A percentile compares a stretch with the other conserved stretches of the same genome.
Evolutionary conservation across 2,113 vertebrate species (phyloP).

Genomic region (Phainopepla nitens): DNA sequence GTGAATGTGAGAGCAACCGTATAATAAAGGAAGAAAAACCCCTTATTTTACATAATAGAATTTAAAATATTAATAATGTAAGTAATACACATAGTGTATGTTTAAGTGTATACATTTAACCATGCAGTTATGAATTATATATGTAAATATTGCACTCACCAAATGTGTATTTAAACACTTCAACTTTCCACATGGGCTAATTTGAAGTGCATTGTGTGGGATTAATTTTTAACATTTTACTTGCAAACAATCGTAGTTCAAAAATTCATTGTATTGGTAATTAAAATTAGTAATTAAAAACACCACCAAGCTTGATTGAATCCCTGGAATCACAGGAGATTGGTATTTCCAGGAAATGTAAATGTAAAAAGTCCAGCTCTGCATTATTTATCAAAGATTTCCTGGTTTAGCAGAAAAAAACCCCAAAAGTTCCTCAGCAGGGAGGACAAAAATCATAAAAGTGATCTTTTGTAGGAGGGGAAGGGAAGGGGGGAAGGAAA

Average conservation of each 20-base stretch:
- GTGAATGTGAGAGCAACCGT: neutral
- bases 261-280: accelerated
- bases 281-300: neutral
- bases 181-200: neutral
- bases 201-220: neutral
- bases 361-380: neutral
- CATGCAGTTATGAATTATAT: neutral
- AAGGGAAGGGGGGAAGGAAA: too few relatives aligned
- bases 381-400: neutral
- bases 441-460: neutral
- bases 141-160: neutral
- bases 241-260: neutral
- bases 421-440: neutral
- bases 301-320: neutral
- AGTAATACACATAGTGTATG: neutral
- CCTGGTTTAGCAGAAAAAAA: neutral
- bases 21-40: slow-evolving; percentile 35
- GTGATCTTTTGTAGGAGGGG: neutral
- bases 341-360: neutral
- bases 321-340: neutral
- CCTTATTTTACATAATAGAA: neutral
- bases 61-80: neutral
- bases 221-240: neutral
- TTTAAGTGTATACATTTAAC: neutral
- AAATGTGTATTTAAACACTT: neutral